phyloP scores from a whole-genome alignment of 2,888 invertebrate genomes.

The Acronicta psi region DNA sequence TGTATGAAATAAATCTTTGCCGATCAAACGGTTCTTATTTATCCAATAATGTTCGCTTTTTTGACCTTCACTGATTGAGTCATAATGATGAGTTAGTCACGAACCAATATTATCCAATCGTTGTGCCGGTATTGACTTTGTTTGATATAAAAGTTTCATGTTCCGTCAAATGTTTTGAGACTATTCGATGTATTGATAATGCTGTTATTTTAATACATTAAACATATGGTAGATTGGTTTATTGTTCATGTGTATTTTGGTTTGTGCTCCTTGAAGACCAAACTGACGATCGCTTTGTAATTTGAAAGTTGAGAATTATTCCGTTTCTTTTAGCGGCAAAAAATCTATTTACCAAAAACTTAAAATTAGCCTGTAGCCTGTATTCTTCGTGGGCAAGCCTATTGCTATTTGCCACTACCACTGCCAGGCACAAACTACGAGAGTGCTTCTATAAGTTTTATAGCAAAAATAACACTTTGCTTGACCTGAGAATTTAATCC shows the following conservation, averaged over 20 bases:
- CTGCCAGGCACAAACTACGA: too few species aligned
- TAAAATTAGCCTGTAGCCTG: too few species aligned
- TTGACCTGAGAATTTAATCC: too few species aligned
- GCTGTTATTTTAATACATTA: slow-evolving; percentile 18
- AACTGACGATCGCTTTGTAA: neutral
- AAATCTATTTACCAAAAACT: too few species aligned
- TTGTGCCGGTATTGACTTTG: slow-evolving; percentile 42
- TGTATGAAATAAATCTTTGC: slow-evolving; percentile 52
- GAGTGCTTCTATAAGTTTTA: too few species aligned
- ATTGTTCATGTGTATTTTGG: slow-evolving; percentile 1
- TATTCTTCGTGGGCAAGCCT: too few species aligned
- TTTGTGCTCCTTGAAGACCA: neutral
- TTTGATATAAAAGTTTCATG: slow-evolving; percentile 36
- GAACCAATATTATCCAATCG: slow-evolving; percentile 50
- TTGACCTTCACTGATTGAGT: slow-evolving; percentile 66
- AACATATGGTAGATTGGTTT: neutral
- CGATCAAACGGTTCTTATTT: slow-evolving; percentile 57
- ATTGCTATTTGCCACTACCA: too few species aligned
- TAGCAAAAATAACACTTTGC: too few species aligned
- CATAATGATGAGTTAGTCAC: slow-evolving; percentile 60
- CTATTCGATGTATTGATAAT: slow-evolving; percentile 2
- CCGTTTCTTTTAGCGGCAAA: too few species aligned
- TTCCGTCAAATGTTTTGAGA: slow-evolving; percentile 35
- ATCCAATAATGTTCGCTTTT: slow-evolving; percentile 60
- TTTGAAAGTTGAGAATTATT: neutral